Base-by-base conservation (phyloP, 2,113 vertebrate genomes). In the Saguinus imperator region DNA sequence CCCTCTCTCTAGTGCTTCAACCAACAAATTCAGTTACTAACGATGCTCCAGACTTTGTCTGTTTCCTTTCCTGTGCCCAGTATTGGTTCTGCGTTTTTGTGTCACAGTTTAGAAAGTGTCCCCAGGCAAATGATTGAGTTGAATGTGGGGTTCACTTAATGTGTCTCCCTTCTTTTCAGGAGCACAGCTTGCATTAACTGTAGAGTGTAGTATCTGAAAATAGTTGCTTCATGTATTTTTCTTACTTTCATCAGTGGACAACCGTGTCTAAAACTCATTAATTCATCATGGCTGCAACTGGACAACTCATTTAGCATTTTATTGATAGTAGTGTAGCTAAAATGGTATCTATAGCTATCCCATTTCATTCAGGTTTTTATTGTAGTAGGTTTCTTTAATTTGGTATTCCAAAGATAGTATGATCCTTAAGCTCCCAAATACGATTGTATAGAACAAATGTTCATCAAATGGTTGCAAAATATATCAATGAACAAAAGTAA, bases 81-180 rank as follows among this genome's bases (percentile, higher is more conserved):
- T 23, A 8, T 20, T 52, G 3, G 8, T 50, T 72, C 48, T 10
- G 14, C 5, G 14, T 13, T 17, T 35, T 23, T 1, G 20, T 0
- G 9, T 50, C 32, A 43, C n/a, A 57, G 87, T 45, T 12, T 23
- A 13, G 93, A 37, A 57, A 85, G 32, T 29, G 45, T n/a, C 14
- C 84, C 50, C 20, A 40, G 18, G 29, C 2, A 72, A 37, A 82
- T 10, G 3, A 68, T 17, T 91, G 35, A 43, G 5, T 0, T 10
- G 5, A 61, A 11, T 1, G 1, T 17, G 8, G 27, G 48, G 20
- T 8, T 83, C 35, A 68, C 3, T 40, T 40, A 14, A 27, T 12
- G 25, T 27, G 3, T 17, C n/a, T 52, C 2, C 52, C 13, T 37
- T 89, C 77, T 32, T 77, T 88, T 37, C 16, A 55, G 43, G 18